phyloP scores from a whole-genome alignment of 2,888 invertebrate genomes.

The Pterobdella sp. region DNA sequence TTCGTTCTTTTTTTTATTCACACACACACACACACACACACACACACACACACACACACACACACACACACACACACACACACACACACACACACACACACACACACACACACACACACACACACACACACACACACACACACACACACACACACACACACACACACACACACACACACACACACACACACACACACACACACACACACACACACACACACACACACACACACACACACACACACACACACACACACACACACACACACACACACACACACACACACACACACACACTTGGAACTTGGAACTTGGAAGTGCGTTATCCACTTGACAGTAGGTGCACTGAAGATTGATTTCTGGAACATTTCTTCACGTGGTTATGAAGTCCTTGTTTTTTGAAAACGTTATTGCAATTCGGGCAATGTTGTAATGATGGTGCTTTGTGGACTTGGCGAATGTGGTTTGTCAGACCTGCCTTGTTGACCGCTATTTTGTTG shows the following conservation, averaged over 20 bases:
- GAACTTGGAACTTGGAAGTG: too few species aligned
- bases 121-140: constrained; percentile 22
- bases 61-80: constrained; percentile 22
- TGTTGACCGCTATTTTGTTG: too few species aligned
- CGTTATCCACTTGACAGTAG: too few species aligned
- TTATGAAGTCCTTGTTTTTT: too few species aligned
- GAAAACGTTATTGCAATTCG: too few species aligned
- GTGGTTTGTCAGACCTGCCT: too few species aligned
- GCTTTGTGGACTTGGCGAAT: too few species aligned
- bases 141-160: constrained; percentile 19
- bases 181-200: constrained; percentile 27
- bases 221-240: constrained; percentile 21
- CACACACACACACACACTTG: constrained; percentile 14
- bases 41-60: constrained; percentile 16
- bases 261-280: constrained; percentile 15
- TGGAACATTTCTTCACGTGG: too few species aligned
- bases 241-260: constrained; percentile 18
- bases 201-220: constrained; percentile 21
- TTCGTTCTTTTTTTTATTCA: too few species aligned
- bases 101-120: constrained; percentile 26
- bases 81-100: constrained; percentile 23
- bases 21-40: constrained; percentile 17
- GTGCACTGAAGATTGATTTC: too few species aligned
- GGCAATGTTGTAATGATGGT: too few species aligned
- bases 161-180: constrained; percentile 24